Conservation (phyloP, 2,113 vertebrate species). For the Chloropsis cyanopogon region DNA sequence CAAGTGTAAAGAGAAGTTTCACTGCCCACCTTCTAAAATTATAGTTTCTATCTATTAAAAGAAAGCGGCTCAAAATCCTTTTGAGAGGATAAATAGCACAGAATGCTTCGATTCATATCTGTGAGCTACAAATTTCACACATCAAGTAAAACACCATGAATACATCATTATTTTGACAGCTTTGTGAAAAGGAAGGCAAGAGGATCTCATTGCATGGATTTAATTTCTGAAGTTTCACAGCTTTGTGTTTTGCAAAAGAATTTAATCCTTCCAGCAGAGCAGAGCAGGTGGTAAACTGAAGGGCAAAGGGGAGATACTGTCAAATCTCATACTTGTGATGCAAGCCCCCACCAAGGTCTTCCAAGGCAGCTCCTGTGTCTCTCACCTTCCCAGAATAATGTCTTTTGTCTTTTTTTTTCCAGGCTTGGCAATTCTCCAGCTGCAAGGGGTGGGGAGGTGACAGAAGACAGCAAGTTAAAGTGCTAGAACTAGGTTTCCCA, state of each 20-base stretch:
- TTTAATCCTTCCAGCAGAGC: neutral
- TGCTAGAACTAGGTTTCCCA: neutral
- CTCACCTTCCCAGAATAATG: neutral
- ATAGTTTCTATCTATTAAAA: constrained; percentile 45
- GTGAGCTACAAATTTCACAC: constrained; percentile 45
- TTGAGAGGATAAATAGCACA: constrained; percentile 48
- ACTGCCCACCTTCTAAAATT: constrained; percentile 28
- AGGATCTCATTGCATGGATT: neutral
- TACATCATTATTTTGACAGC: constrained; percentile 58
- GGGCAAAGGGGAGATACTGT: neutral
- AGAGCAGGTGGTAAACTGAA: constrained; percentile 19
- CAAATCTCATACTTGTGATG: neutral
- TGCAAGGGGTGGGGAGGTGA: neutral
- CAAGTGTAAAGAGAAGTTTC: constrained; percentile 21
- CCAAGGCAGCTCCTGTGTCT: neutral
- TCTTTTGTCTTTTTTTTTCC: neutral
- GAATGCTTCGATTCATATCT: constrained; percentile 53
- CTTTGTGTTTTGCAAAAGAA: constrained; percentile 27
- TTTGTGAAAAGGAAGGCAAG: constrained; percentile 29
- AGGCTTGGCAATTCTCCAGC: neutral
- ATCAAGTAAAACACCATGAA: constrained; percentile 37
- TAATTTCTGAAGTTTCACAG: constrained; percentile 45
- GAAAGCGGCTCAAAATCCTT: neutral
- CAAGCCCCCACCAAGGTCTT: neutral
- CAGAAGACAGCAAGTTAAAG: neutral